A percentile compares a stretch with the other conserved stretches of the same genome.
Conservation (phyloP, 2,797 vertebrate species). For the Pseudochirops corinnae region DNA sequence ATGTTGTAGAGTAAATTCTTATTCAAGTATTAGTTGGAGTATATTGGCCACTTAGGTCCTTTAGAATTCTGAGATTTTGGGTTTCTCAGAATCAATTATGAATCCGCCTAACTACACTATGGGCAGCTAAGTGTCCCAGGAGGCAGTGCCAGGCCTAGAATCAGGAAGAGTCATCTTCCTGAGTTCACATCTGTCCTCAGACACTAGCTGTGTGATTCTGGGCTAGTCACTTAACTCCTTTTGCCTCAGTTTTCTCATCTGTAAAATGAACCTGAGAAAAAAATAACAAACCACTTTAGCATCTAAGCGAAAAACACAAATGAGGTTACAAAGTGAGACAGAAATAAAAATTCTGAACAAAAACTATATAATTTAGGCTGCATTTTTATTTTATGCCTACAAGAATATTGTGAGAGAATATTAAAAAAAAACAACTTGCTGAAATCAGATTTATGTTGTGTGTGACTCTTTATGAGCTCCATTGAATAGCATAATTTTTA, state of each 20-base stretch:
- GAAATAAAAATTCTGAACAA: background rate
- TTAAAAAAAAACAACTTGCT: background rate
- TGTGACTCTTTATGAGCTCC: no score
- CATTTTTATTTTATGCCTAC: background rate
- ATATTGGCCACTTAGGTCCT: background rate
- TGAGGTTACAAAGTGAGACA: background rate
- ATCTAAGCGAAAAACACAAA: background rate
- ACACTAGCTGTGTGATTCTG: background rate
- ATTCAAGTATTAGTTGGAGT: background rate
- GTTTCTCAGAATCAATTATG: no score
- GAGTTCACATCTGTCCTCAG: background rate
- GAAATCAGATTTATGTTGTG: background rate
- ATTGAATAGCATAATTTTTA: no score
- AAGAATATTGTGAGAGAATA: background rate
- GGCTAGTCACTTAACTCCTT: background rate
- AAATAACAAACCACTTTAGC: background rate
- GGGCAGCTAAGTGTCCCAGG: background rate
- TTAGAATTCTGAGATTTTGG: background rate
- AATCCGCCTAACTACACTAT: no score
- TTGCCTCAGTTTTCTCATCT: background rate
- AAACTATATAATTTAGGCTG: background rate
- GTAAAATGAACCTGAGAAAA: background rate
- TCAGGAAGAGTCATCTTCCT: background rate
- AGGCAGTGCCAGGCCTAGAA: background rate
- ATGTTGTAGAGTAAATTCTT: background rate